Conservation (phyloP, 2,888 invertebrate genomes). For the Cephus runcator region DNA sequence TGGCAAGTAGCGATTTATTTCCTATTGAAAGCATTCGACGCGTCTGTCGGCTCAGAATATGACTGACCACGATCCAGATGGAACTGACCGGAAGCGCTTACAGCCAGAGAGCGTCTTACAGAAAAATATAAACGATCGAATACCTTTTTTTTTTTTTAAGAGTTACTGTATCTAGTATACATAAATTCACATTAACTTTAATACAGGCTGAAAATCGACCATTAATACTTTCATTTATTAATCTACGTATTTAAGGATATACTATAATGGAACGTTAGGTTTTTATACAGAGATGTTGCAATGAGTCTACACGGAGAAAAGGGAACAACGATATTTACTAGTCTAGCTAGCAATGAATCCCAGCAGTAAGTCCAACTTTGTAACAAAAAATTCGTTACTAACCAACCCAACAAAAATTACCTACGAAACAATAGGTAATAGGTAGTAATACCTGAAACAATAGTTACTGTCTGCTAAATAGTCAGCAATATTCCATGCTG, state of each 20-base stretch:
- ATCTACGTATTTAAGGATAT: not conserved
- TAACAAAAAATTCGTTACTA: no score
- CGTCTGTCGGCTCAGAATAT: not conserved
- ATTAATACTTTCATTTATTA: not conserved
- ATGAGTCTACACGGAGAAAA: constrained; percentile 28
- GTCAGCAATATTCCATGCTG: no score
- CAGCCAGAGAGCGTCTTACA: not conserved
- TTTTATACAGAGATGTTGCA: constrained; percentile 28
- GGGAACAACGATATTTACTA: no score
- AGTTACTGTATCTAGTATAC: not conserved
- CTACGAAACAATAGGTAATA: no score
- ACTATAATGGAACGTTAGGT: not conserved
- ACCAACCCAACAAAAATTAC: no score
- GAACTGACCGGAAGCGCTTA: not conserved
- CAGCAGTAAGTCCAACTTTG: no score
- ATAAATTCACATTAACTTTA: not conserved
- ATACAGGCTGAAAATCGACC: not conserved
- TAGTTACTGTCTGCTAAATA: no score
- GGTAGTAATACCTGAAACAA: no score
- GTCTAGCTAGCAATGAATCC: no score
- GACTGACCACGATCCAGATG: not conserved
- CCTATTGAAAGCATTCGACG: not conserved
- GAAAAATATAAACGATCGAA: not conserved
- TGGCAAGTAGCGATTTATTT: not conserved
- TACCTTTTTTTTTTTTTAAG: not conserved